phyloP scores from a whole-genome alignment of 1,140 invertebrate species.

The Platorchestia sp. region DNA sequence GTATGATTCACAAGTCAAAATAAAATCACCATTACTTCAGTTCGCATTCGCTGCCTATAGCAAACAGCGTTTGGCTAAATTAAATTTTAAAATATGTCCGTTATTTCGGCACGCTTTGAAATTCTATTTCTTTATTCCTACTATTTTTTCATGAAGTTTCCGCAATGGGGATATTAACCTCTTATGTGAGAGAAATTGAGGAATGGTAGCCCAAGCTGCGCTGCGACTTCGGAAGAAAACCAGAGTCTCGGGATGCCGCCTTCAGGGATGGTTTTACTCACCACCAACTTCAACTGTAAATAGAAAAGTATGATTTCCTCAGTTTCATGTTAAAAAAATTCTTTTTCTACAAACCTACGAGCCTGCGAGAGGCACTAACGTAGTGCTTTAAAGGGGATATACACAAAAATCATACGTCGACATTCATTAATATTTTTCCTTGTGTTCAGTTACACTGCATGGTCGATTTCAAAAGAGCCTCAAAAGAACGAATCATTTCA shows the following conservation, averaged over 20 bases:
- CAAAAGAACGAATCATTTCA: neutral
- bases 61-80: neutral
- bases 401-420: neutral
- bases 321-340: conserved; percentile 58
- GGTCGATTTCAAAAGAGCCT: neutral
- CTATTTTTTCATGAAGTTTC: too few relatives aligned
- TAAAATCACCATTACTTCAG: neutral
- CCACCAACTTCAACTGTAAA: conserved; percentile 64
- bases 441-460: neutral
- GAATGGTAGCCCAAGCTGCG: conserved; percentile 81
- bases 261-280: conserved; percentile 72
- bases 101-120: neutral
- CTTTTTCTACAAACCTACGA: neutral
- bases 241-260: conserved; percentile 82
- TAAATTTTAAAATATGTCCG: neutral
- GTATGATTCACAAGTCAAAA: neutral
- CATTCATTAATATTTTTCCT: neutral
- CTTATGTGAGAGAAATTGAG: conserved; percentile 84
- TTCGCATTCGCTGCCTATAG: neutral
- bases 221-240: conserved; percentile 82
- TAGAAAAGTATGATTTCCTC: neutral
- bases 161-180: conserved; percentile 79
- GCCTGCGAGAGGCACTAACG: neutral
- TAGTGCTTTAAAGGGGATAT: neutral
- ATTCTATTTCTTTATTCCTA: neutral